Conservation (phyloP, 2,797 vertebrate genomes). For the Silurus lanzhouensis region DNA sequence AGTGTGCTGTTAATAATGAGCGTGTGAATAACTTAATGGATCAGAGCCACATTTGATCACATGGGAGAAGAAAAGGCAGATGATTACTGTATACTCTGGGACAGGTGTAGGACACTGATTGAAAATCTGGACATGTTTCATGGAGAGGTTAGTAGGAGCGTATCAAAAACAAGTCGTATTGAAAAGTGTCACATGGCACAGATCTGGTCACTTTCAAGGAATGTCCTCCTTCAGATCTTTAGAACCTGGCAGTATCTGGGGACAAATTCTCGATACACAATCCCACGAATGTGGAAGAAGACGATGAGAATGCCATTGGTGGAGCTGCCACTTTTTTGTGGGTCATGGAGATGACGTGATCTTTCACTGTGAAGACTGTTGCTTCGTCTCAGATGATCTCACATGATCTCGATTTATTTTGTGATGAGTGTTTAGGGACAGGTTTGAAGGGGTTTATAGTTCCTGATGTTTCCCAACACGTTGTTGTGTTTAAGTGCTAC, state of each 20-base stretch:
- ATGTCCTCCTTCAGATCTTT: too few relatives aligned
- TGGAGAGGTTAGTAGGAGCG: not conserved
- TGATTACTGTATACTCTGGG: not conserved
- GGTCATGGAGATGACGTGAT: not conserved
- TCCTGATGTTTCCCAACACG: not conserved
- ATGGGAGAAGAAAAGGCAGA: not conserved
- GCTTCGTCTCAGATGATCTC: too few relatives aligned
- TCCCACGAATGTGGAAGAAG: too few relatives aligned
- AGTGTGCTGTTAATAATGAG: not conserved
- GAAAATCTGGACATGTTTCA: too few relatives aligned
- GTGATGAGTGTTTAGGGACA: not conserved
- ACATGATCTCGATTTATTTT: not conserved
- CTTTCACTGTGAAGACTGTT: not conserved
- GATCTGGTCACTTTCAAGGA: too few relatives aligned
- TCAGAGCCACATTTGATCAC: not conserved
- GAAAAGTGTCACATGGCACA: too few relatives aligned
- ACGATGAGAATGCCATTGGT: too few relatives aligned
- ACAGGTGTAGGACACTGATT: not conserved
- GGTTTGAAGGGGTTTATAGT: not conserved
- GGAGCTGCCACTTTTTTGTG: too few relatives aligned
- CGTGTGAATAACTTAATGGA: not conserved
- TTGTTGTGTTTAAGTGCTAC: not conserved
- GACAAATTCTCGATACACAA: too few relatives aligned
- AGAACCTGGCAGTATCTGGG: too few relatives aligned
- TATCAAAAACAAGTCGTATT: not conserved